Percentiles rank a stretch among this genome's conserved stretches.
Conservation (phyloP, 2,888 invertebrate genomes). For the Scelioninae gen. 1 region DNA sequence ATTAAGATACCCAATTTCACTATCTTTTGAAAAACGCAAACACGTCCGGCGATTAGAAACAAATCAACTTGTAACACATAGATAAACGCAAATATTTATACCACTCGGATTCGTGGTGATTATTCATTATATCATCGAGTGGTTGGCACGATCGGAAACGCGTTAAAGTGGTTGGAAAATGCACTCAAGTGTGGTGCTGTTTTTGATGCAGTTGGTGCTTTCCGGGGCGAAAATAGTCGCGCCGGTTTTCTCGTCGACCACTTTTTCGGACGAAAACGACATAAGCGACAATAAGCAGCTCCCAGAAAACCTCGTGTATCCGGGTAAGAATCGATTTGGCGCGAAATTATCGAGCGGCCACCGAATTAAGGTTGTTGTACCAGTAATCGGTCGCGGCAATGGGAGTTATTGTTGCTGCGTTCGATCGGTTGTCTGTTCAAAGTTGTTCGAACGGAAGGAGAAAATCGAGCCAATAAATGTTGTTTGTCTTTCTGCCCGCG, state of each 20-base stretch:
- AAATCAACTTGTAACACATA: slow-evolving; percentile 47
- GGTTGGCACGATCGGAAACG: slow-evolving; percentile 23
- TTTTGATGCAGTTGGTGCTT: slow-evolving; percentile 30
- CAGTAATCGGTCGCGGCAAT: slow-evolving; percentile 13
- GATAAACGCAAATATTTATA: slow-evolving; percentile 55
- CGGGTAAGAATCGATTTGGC: slow-evolving; percentile 66
- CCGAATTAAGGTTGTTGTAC: slow-evolving; percentile 31
- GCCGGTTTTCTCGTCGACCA: slow-evolving; percentile 40
- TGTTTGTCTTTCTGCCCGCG: too few species aligned
- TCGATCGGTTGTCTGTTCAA: slow-evolving; percentile 11
- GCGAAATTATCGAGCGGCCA: slow-evolving; percentile 49
- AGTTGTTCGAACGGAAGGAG: background rate
- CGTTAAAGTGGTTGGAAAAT: slow-evolving; percentile 18
- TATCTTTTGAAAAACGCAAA: slow-evolving; percentile 13
- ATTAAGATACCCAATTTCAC: slow-evolving; percentile 14
- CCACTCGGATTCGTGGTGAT: background rate
- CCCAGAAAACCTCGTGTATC: slow-evolving; percentile 61
- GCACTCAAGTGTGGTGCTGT: slow-evolving; percentile 4
- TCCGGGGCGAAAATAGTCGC: slow-evolving; percentile 39
- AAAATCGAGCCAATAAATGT: too few species aligned
- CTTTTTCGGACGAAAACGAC: slow-evolving; percentile 41
- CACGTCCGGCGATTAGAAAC: slow-evolving; percentile 49
- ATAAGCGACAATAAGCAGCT: slow-evolving; percentile 47
- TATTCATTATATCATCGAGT: slow-evolving; percentile 31
- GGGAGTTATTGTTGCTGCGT: slow-evolving; percentile 2